Evolutionary conservation across 2,113 vertebrate genomes (phyloP), one percentile per base, ranked within the genome.

Genomic region (Clinocottus analis): DNA sequence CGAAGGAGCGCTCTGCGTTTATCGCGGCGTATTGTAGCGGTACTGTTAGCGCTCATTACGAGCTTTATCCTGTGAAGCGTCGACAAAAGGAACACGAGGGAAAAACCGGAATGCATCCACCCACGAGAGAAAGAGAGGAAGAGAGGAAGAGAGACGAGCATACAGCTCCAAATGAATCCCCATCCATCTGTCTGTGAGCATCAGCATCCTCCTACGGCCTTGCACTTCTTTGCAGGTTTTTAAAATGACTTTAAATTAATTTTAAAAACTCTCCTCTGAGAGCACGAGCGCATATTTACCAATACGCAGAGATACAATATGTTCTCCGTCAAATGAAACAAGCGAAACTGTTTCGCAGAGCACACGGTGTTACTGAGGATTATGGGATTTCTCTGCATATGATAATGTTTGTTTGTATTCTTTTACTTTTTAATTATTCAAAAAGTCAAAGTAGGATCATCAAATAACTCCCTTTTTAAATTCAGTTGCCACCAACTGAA

Each of bases 31-130:
- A 69, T 64, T 82, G 84, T 58, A 75, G 68, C 74, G 53, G 64
- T 60, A 68, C 80, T 47, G 53, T 33, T 58, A 73, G 79, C 53
- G 56, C 71, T 88, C 79, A 81, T 81, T 79, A 84, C 43, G 7
- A 61, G 75, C 21, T 56, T 62, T 33, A 33, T 64, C 79, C 59
- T 64, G 56, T 5, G 43, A 84, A 64, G 62, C 43, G 27, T 81
- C 78, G 75, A 31, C 47, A 33, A 2, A n/a, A 4, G 4, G n/a
- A 73, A 51, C 60, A 53, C 59, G n/a, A 3, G 31, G 53, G n/a
- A 53, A 33, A 47, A 75, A 58, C 43, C 65, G 19, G 33, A 70
- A 84, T 5, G 29, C 78, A 65, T 72, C 19, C 25, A 13, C 41
- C 59, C 58, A 72, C 60, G 17, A 65, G 37, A 53, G 60, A 58